A percentile compares a stretch with the other conserved stretches of the same genome.
Conservation (phyloP, 2,888 invertebrate genomes). For the Pyrocoelia pectoralis region DNA sequence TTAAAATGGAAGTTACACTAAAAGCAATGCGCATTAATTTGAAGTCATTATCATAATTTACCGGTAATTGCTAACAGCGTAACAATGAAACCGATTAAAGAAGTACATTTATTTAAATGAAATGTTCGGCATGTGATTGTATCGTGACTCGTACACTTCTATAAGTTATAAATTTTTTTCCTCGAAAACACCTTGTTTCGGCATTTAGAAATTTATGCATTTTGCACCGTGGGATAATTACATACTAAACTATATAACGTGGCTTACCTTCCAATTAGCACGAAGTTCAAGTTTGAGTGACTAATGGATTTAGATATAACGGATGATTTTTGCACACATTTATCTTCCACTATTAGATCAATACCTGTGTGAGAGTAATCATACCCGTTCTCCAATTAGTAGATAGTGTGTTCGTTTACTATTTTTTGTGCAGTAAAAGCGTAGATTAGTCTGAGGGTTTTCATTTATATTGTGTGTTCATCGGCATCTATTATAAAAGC, state of each 20-base stretch:
- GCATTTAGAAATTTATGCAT: neutral
- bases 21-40: constrained; percentile 27
- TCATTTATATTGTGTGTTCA: too few relatives aligned
- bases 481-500: too few relatives aligned
- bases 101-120: constrained; percentile 13
- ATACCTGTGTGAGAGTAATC: too few relatives aligned
- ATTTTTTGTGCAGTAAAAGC: too few relatives aligned
- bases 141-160: constrained; percentile 5
- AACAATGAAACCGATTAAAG: constrained; percentile 20
- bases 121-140: constrained; percentile 12
- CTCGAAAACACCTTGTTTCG: neutral
- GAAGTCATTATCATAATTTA: constrained; percentile 31
- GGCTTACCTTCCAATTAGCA: constrained; percentile 12
- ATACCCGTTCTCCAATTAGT: too few relatives aligned
- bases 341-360: too few relatives aligned
- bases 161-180: neutral
- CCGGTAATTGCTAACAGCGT: constrained; percentile 22
- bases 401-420: too few relatives aligned
- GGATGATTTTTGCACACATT: neutral
- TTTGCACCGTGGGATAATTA: constrained; percentile 9
- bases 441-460: too few relatives aligned
- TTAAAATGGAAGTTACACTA: neutral
- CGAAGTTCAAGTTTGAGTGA: constrained; percentile 15
- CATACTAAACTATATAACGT: neutral
- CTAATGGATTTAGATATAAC: constrained; percentile 17